phyloP scores from a whole-genome alignment of 1,140 invertebrate genomes.

The Epicauta chinensis region DNA sequence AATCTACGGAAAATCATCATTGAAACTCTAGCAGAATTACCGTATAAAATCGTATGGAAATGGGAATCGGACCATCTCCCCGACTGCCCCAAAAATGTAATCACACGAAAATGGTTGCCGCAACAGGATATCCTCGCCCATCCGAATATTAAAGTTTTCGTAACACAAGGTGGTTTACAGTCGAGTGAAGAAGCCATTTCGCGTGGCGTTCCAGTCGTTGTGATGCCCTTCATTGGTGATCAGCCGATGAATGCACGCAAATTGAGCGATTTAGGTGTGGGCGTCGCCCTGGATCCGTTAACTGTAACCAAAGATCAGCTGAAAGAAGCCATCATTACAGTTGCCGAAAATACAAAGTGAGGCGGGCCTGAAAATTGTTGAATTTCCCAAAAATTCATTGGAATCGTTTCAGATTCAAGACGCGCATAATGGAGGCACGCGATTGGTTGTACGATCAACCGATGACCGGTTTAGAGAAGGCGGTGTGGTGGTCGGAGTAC shows the following conservation, averaged over 20 bases:
- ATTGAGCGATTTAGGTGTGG: conserved; percentile 27
- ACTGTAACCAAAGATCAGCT: conserved; percentile 10
- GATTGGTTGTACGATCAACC: conserved; percentile 16
- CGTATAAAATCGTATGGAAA: conserved; percentile 20
- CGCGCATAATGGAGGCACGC: conserved; percentile 3
- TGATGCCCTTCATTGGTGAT: conserved; percentile 39
- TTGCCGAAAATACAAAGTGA: conserved; percentile 18
- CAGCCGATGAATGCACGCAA: conserved; percentile 32
- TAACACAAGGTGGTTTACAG: conserved; percentile 48
- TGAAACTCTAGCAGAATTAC: conserved; percentile 5
- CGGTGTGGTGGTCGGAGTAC: conserved; percentile 40
- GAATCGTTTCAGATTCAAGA: conserved; percentile 17
- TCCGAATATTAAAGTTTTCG: conserved; percentile 39
- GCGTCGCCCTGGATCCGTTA: conserved; percentile 18
- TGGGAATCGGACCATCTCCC: conserved; percentile 48
- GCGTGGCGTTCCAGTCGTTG: conserved; percentile 46
- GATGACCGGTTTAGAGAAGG: conserved; percentile 25
- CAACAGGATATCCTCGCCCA: conserved; percentile 60
- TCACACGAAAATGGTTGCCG: conserved; percentile 59
- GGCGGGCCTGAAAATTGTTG: too few species aligned
- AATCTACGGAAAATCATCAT: conserved; percentile 2
- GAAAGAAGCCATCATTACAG: conserved; percentile 16
- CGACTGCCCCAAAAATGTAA: conserved; percentile 53
- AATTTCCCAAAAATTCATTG: too few species aligned
- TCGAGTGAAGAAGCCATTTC: conserved; percentile 46